Percentiles rank a stretch among this genome's conserved stretches.
These are phyloP conservation scores for Drosophila teissieri DNA, from an alignment of 1,140 invertebrate species.

Conservation along the genomic window DNA sequence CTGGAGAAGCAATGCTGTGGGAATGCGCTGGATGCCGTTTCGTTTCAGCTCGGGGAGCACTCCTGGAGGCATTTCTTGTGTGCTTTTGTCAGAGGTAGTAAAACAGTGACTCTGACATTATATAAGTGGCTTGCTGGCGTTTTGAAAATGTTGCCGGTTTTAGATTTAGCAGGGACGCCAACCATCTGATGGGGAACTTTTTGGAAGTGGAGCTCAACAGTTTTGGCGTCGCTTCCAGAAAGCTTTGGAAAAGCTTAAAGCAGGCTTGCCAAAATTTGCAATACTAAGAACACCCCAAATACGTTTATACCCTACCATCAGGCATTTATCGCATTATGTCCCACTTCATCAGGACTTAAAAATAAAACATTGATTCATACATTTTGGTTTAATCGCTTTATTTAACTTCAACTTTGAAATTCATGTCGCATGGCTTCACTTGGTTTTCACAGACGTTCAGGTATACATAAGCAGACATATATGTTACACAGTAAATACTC, in stretches of 20 bases:
- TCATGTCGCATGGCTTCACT: constrained; percentile 53
- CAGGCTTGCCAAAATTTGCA: background rate
- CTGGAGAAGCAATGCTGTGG: background rate
- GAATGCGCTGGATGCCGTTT: background rate
- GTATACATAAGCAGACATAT: constrained; percentile 57
- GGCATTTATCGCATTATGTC: background rate
- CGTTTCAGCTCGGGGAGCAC: background rate
- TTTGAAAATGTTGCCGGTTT: background rate
- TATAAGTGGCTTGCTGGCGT: constrained; percentile 16
- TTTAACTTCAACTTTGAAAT: constrained; percentile 61
- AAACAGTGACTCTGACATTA: constrained; percentile 14
- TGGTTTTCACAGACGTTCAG: constrained; percentile 76
- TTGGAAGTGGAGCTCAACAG: too few species aligned
- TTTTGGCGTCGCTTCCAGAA: background rate
- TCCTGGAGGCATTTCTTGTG: background rate
- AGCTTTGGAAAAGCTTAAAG: constrained; percentile 10
- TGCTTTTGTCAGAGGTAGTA: background rate
- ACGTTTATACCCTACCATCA: background rate
- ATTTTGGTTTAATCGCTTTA: constrained; percentile 47
- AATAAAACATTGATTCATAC: background rate
- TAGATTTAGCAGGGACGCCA: background rate
- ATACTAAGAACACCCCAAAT: background rate
- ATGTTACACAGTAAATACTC: constrained; percentile 25
- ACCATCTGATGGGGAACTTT: constrained; percentile 2
- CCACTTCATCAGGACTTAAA: background rate